These are phyloP conservation scores for Seriola aureovittata DNA, from an alignment of 2,113 vertebrate species.

Conservation along the genomic window DNA sequence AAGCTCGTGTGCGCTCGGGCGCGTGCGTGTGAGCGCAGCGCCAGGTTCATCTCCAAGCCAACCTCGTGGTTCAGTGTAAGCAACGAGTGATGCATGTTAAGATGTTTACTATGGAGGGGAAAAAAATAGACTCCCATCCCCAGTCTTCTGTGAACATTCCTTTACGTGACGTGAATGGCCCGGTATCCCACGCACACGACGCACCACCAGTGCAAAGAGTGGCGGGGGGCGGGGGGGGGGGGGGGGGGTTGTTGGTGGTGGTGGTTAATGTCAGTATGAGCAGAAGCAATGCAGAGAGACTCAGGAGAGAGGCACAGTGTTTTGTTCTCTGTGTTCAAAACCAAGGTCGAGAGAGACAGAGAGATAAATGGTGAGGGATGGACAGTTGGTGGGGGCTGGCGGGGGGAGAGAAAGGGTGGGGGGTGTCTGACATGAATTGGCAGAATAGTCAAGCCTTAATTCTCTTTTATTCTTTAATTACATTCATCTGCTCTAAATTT, in stretches of 20 bases:
- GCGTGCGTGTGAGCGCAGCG: slow-evolving; percentile 59
- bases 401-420: background rate
- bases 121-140: slow-evolving; percentile 9
- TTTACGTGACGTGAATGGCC: slow-evolving; percentile 77
- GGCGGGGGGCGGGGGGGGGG: background rate
- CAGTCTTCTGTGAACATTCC: slow-evolving; percentile 60
- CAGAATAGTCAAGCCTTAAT: slow-evolving; percentile 26
- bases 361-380: slow-evolving; percentile 31
- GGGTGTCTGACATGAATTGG: slow-evolving; percentile 35
- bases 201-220: slow-evolving; percentile 42
- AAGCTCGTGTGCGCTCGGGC: background rate
- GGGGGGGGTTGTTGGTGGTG: background rate
- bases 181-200: slow-evolving; percentile 60
- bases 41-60: slow-evolving; percentile 59
- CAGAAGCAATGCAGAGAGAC: slow-evolving; percentile 58
- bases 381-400: slow-evolving; percentile 6
- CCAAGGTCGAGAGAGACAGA: slow-evolving; percentile 65
- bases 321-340: slow-evolving; percentile 50
- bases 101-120: slow-evolving; percentile 55
- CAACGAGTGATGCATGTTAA: slow-evolving; percentile 73
- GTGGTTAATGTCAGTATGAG: slow-evolving; percentile 24
- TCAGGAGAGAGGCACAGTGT: slow-evolving; percentile 20
- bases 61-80: slow-evolving; percentile 62
- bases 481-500: slow-evolving; percentile 5
- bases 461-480: slow-evolving; percentile 1